phyloP scores from a whole-genome alignment of 2,113 vertebrate species.

The Rhadina sibilatrix region DNA sequence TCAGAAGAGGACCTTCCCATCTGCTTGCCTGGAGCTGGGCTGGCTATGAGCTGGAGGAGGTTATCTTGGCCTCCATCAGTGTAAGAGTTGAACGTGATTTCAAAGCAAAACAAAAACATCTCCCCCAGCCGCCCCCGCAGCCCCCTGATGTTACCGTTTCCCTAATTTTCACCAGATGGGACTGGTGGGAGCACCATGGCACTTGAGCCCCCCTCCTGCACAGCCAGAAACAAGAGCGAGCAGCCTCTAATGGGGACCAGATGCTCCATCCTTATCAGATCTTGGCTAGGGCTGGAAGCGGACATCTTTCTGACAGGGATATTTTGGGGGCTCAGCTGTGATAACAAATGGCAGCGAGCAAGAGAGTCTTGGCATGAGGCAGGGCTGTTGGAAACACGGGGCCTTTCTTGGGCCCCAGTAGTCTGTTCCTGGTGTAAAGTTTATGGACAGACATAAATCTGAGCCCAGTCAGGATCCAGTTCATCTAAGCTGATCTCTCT shows the following conservation, averaged over 20 bases:
- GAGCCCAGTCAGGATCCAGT: background rate
- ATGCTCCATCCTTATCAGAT: conserved; percentile 67
- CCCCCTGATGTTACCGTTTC: conserved; percentile 44
- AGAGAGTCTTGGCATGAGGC: conserved; percentile 29
- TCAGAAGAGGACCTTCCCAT: background rate
- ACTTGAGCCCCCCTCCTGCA: background rate
- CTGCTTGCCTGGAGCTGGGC: background rate
- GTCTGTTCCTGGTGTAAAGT: background rate
- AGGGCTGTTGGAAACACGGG: background rate
- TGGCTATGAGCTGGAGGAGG: background rate
- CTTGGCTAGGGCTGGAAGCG: conserved; percentile 42
- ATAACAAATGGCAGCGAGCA: conserved; percentile 54
- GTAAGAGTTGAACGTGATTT: conserved; percentile 60
- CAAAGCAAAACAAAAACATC: conserved; percentile 61
- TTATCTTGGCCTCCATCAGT: conserved; percentile 55
- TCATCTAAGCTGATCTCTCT: background rate
- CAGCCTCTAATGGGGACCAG: conserved; percentile 64
- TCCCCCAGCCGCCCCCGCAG: background rate
- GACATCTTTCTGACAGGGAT: conserved; percentile 61
- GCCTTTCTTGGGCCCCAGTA: background rate
- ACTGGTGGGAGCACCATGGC: background rate
- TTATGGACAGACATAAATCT: background rate
- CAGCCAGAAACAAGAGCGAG: background rate
- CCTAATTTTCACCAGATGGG: conserved; percentile 69
- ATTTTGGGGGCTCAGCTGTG: conserved; percentile 67